Conservation (phyloP, 2,113 vertebrate genomes). For the Narcine bancroftii region DNA sequence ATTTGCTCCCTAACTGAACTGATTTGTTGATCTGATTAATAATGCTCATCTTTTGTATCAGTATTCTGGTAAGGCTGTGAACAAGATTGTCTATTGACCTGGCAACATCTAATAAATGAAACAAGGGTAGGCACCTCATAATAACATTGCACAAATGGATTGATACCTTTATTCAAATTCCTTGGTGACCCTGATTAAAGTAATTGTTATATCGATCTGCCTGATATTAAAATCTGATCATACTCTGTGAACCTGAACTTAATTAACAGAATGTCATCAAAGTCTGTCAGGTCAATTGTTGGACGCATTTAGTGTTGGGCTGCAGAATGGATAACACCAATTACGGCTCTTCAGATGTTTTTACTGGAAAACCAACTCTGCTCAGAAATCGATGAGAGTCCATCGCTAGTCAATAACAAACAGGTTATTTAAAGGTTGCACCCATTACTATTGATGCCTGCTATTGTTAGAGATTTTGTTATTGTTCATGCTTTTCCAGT, state of each 20-base stretch:
- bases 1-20: background rate
- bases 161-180: slow-evolving; percentile 31
- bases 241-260: background rate
- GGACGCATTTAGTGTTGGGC: background rate
- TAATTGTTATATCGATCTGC: slow-evolving; percentile 2
- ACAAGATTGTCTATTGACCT: background rate
- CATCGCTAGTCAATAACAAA: no score
- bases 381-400: background rate
- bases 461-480: background rate
- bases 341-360: slow-evolving; percentile 29
- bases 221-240: slow-evolving; percentile 26
- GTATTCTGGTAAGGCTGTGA: background rate
- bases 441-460: background rate
- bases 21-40: background rate
- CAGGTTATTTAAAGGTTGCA: background rate
- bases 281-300: slow-evolving; percentile 7
- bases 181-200: slow-evolving; percentile 12
- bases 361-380: background rate
- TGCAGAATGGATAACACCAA: slow-evolving; percentile 10
- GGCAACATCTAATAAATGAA: slow-evolving; percentile 20
- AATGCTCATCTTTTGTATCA: background rate
- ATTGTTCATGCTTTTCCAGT: no score
- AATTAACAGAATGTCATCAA: slow-evolving; percentile 21
- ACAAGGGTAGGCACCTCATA: slow-evolving; percentile 8
- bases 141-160: slow-evolving; percentile 25